A percentile compares a stretch with the other conserved stretches of the same genome.
phyloP scores from a whole-genome alignment of 2,888 invertebrate species.

The Heliconius sara region DNA sequence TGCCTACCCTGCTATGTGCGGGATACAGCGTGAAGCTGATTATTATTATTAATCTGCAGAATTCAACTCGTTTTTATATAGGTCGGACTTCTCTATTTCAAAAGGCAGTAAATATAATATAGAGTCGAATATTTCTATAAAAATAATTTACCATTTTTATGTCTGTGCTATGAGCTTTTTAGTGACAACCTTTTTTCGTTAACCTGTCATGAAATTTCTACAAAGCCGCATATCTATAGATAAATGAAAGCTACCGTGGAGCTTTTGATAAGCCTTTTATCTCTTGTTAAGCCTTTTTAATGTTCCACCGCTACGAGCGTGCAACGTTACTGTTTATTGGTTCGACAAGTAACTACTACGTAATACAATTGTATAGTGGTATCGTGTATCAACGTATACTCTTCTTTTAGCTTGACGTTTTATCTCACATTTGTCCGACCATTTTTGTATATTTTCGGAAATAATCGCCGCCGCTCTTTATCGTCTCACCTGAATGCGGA shows the following conservation, averaged over 20 bases:
- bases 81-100: neutral
- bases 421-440: neutral
- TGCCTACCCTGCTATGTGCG: too few species aligned
- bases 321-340: neutral
- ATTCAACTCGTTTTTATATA: too few species aligned
- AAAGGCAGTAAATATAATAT: neutral
- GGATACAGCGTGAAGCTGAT: too few species aligned
- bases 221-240: slow-evolving; percentile 14
- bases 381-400: neutral
- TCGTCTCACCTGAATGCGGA: neutral
- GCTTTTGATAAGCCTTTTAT: slow-evolving; percentile 18
- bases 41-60: too few species aligned
- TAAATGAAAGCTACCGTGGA: slow-evolving; percentile 6
- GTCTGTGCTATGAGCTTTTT: neutral
- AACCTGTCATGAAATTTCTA: slow-evolving; percentile 5
- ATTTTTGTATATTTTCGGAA: neutral
- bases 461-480: neutral
- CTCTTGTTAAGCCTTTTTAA: slow-evolving; percentile 21
- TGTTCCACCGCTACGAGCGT: slow-evolving; percentile 8
- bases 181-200: neutral
- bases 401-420: neutral
- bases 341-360: neutral
- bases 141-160: neutral
- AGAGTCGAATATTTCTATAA: neutral
- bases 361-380: neutral